Evolutionary conservation across 2,797 vertebrate species (phyloP).

Genomic region (Sylvilagus floridanus): DNA sequence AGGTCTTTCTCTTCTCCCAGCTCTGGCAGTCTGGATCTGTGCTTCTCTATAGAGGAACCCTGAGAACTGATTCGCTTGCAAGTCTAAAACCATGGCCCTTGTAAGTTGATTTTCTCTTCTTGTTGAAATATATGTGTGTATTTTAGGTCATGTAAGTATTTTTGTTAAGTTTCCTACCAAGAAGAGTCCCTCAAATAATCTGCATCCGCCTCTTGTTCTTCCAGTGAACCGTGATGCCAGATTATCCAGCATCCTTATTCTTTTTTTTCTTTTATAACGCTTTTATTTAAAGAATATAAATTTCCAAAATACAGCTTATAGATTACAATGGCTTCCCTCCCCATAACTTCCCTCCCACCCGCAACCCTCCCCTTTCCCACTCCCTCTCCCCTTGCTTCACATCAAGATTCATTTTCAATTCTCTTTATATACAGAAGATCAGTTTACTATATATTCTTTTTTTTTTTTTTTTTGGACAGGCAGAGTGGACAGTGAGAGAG

Average conservation of each 20-base stretch:
- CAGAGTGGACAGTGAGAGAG: too few species aligned
- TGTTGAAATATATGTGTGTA: background rate
- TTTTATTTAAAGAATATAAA: too few species aligned
- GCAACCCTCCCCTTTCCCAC: too few species aligned
- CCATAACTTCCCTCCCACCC: too few species aligned
- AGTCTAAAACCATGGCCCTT: slow-evolving; percentile 31
- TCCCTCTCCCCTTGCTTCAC: too few species aligned
- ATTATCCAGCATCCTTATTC: background rate
- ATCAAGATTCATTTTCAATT: too few species aligned
- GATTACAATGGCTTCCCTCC: too few species aligned
- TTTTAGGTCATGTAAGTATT: background rate
- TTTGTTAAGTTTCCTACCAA: slow-evolving; percentile 1
- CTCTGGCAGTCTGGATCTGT: slow-evolving; percentile 33
- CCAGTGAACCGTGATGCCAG: background rate
- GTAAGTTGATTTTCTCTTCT: slow-evolving; percentile 39
- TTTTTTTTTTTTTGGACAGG: too few species aligned
- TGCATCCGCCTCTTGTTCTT: background rate
- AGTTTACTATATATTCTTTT: too few species aligned
- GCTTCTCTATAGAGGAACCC: slow-evolving; percentile 9
- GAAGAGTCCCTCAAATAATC: background rate
- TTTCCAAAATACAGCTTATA: too few species aligned
- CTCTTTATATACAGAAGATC: too few species aligned
- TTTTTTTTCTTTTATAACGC: too few species aligned
- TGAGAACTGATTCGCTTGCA: background rate
- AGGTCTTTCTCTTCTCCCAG: slow-evolving; percentile 38